Evolutionary conservation across 2,113 vertebrate genomes (phyloP).

Genomic region (Nannobrachium achirus): DNA sequence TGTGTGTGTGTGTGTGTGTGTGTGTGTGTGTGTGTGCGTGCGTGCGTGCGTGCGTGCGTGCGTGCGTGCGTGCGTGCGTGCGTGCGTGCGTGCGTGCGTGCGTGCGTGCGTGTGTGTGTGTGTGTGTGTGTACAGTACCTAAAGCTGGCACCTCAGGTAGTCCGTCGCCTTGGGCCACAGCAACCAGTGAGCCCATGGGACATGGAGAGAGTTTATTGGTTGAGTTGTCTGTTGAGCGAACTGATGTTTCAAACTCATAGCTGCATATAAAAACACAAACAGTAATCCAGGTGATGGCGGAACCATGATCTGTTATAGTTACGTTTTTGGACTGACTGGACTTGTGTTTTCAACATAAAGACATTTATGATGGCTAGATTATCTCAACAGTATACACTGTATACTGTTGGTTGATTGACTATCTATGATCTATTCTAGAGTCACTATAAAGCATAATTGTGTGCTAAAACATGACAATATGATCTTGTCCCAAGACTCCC

Average conservation of each 20-base stretch:
- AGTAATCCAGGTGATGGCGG: background rate
- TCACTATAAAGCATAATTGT: too few species aligned
- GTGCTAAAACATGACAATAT: too few species aligned
- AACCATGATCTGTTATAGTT: background rate
- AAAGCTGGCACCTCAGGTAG: slow-evolving; percentile 54
- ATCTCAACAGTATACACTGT: too few species aligned
- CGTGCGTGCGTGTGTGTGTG: background rate
- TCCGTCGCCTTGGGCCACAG: slow-evolving; percentile 57
- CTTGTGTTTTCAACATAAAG: too few species aligned
- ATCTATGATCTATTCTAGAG: too few species aligned
- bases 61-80: background rate
- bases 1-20: background rate
- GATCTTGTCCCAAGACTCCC: too few species aligned
- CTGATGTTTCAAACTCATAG: slow-evolving; percentile 85
- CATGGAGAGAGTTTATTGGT: slow-evolving; percentile 82
- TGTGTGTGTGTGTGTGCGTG: too few species aligned
- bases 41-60: too few species aligned
- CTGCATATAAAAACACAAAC: slow-evolving; percentile 69
- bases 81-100: background rate
- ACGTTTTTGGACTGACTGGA: too few species aligned
- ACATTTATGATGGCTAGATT: too few species aligned
- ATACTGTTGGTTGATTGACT: too few species aligned
- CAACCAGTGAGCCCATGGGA: slow-evolving; percentile 67
- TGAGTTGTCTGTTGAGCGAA: slow-evolving; percentile 76
- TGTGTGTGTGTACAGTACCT: slow-evolving; percentile 47